Conservation (phyloP, 2,113 vertebrate genomes). For the Bagarius yarrelli region DNA sequence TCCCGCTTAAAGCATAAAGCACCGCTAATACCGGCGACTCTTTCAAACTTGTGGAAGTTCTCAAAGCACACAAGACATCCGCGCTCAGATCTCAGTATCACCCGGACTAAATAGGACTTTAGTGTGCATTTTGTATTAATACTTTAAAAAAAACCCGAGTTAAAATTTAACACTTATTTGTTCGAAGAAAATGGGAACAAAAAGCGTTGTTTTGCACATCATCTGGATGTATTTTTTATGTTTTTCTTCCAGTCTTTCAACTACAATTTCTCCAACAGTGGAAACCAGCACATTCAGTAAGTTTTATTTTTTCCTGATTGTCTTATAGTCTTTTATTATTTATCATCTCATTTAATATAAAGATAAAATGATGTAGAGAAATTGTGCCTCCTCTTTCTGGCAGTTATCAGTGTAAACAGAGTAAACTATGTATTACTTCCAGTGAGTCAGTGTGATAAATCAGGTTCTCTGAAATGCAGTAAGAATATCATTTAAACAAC, state of each 20-base stretch:
- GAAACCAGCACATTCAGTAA: constrained; percentile 64
- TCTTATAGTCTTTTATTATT: neutral
- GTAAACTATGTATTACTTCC: no score
- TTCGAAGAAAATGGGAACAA: constrained; percentile 67
- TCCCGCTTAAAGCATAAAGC: constrained; percentile 63
- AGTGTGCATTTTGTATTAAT: neutral
- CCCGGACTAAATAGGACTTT: neutral
- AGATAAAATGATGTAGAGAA: neutral
- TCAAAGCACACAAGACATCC: neutral
- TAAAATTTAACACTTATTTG: neutral
- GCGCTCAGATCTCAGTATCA: neutral
- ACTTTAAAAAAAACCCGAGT: neutral
- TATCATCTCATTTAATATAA: neutral
- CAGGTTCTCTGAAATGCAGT: neutral
- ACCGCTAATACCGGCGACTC: constrained; percentile 57
- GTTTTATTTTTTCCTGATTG: constrained; percentile 26
- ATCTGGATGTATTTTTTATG: constrained; percentile 70
- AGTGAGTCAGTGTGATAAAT: neutral
- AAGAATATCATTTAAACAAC: neutral
- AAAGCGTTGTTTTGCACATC: constrained; percentile 58
- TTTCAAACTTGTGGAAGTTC: constrained; percentile 54
- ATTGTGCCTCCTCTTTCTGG: neutral
- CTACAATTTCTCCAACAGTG: constrained; percentile 36
- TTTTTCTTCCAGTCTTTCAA: constrained; percentile 60
- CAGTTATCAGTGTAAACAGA: neutral